A percentile compares a stretch with the other conserved stretches of the same genome.
Conservation (phyloP, 2,888 invertebrate genomes). For the Lithophane leautieri region DNA sequence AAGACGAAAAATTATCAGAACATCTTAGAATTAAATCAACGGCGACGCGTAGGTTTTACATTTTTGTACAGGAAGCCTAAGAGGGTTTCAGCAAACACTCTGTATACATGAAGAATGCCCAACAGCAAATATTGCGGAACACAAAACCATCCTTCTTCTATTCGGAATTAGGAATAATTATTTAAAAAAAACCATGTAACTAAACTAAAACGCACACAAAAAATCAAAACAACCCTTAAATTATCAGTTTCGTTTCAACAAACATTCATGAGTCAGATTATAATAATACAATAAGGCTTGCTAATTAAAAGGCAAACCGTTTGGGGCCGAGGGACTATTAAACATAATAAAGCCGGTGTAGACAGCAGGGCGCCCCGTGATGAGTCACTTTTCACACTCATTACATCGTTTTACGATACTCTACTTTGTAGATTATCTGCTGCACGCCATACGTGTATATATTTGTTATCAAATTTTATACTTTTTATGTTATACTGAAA, state of each 20-base stretch:
- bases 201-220: neutral
- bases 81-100: neutral
- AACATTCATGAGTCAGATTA: conserved; percentile 51
- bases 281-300: conserved; percentile 55
- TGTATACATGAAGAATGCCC: neutral
- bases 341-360: conserved; percentile 58
- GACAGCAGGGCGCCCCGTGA: conserved; percentile 57
- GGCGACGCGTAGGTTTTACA: too few species aligned
- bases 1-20: too few species aligned
- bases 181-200: neutral
- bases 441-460: neutral
- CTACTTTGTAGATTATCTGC: conserved; percentile 50
- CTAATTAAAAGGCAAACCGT: conserved; percentile 64
- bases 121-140: neutral
- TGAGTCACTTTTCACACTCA: conserved; percentile 62
- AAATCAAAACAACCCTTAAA: conserved; percentile 21
- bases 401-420: conserved; percentile 47
- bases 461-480: neutral
- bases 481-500: too few species aligned
- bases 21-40: too few species aligned
- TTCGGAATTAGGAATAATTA: neutral
- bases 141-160: neutral
- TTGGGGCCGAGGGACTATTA: conserved; percentile 60
- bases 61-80: too few species aligned
- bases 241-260: conserved; percentile 28